Evolutionary conservation across 2,888 invertebrate genomes (phyloP).

Genomic region (Drosophila nr. perissopoda): DNA sequence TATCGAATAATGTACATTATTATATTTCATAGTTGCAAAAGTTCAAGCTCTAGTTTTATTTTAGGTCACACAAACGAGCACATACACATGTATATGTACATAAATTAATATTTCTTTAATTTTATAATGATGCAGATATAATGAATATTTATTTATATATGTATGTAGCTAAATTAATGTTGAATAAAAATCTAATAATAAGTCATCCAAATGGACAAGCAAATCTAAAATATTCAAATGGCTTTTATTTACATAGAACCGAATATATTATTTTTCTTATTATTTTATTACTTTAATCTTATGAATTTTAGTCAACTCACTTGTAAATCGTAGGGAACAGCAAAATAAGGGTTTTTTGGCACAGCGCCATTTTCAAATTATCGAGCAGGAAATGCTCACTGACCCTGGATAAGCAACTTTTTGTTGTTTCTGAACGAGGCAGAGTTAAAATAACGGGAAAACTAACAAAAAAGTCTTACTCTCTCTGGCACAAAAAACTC

Average conservation of each 20-base stretch:
- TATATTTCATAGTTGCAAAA: slow-evolving; percentile 45
- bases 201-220: slow-evolving; percentile 27
- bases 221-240: slow-evolving; percentile 6
- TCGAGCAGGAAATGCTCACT: slow-evolving; percentile 5
- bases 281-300: not conserved
- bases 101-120: slow-evolving; percentile 37
- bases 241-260: slow-evolving; percentile 1
- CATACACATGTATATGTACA: slow-evolving; percentile 27
- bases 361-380: not conserved
- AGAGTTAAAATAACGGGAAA: slow-evolving; percentile 6
- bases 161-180: slow-evolving; percentile 62
- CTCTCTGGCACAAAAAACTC: slow-evolving; percentile 1
- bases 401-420: slow-evolving; percentile 10
- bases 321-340: no score
- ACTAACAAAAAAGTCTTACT: not conserved
- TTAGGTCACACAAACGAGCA: slow-evolving; percentile 15
- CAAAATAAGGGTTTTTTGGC: not conserved
- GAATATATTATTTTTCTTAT: not conserved
- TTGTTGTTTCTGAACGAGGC: not conserved
- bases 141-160: slow-evolving; percentile 48
- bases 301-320: not conserved
- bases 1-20: slow-evolving; percentile 60
- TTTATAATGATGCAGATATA: slow-evolving; percentile 32
- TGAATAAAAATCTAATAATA: slow-evolving; percentile 48
- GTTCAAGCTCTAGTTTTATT: slow-evolving; percentile 27